Conservation (phyloP, 1,140 invertebrate species). For the Solenopsis invicta region DNA sequence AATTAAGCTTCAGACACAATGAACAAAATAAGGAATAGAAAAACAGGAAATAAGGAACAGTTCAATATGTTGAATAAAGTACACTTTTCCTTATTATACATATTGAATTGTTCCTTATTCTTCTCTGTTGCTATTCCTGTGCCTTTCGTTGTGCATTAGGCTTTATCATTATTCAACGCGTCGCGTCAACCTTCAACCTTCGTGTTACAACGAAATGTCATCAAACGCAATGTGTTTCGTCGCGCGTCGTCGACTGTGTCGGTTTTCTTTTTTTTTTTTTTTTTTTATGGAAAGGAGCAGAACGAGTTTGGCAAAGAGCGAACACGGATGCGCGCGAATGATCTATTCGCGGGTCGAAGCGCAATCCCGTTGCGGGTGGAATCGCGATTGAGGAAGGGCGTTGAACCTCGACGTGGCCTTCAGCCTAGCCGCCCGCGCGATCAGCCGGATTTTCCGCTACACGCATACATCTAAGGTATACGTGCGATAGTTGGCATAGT, state of each 20-base stretch:
- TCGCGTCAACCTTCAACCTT: no score
- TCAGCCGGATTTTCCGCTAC: constrained; percentile 78
- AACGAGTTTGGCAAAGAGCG: neutral
- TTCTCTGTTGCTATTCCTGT: no score
- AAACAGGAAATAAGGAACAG: no score
- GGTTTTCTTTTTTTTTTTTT: no score
- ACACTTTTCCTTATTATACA: no score
- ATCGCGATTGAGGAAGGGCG: constrained; percentile 65
- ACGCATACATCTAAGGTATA: constrained; percentile 9
- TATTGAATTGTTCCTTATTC: no score
- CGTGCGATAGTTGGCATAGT: no score
- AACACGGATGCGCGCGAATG: neutral
- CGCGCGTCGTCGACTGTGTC: constrained; percentile 14
- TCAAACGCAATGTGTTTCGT: neutral
- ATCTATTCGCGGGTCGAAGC: constrained; percentile 38
- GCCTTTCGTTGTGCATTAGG: no score
- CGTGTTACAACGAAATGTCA: neutral
- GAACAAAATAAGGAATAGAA: no score
- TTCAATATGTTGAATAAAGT: no score
- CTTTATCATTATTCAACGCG: neutral
- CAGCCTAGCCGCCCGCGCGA: constrained; percentile 71
- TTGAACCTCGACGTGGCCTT: constrained; percentile 83
- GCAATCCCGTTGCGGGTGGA: constrained; percentile 2
- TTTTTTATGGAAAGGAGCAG: neutral
- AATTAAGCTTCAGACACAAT: no score